Evolutionary conservation across 2,113 vertebrate species (phyloP).

Genomic region (Saccopteryx bilineata): DNA sequence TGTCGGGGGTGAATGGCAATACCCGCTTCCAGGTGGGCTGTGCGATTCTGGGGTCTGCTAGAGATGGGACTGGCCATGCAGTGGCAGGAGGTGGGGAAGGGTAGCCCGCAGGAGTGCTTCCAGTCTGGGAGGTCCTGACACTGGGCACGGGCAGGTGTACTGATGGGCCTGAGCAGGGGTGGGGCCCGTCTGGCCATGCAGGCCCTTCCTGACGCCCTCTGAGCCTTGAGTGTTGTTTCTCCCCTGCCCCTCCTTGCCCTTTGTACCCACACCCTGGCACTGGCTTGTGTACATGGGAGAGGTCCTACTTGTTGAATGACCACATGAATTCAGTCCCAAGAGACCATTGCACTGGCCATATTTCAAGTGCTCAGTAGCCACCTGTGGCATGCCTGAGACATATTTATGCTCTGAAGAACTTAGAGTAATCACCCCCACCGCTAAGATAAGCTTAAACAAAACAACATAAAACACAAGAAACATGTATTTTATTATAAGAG

Average conservation of each 20-base stretch:
- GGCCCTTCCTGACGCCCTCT: not conserved
- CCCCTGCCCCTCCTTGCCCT: not conserved
- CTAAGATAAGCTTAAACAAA: not conserved
- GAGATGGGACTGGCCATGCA: not conserved
- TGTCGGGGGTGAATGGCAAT: not conserved
- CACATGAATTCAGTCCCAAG: not conserved
- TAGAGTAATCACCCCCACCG: not conserved
- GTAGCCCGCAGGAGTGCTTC: too few species aligned
- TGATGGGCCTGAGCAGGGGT: not conserved
- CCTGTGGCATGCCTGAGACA: not conserved
- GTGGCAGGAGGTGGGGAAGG: rapidly evolving
- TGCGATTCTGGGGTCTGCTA: not conserved
- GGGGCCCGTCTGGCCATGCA: not conserved
- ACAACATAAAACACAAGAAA: not conserved
- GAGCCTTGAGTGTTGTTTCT: not conserved
- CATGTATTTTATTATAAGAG: not conserved
- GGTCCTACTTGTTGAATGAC: not conserved
- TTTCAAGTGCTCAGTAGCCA: not conserved
- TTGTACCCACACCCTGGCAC: not conserved
- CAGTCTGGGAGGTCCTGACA: not conserved
- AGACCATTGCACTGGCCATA: not conserved
- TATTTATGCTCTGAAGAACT: not conserved
- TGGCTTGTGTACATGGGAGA: too few species aligned
- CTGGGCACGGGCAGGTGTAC: not conserved
- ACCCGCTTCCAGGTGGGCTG: not conserved